A percentile compares a stretch with the other conserved stretches of the same genome.
phyloP scores from a whole-genome alignment of 2,797 vertebrate genomes.

The Anas acuta region DNA sequence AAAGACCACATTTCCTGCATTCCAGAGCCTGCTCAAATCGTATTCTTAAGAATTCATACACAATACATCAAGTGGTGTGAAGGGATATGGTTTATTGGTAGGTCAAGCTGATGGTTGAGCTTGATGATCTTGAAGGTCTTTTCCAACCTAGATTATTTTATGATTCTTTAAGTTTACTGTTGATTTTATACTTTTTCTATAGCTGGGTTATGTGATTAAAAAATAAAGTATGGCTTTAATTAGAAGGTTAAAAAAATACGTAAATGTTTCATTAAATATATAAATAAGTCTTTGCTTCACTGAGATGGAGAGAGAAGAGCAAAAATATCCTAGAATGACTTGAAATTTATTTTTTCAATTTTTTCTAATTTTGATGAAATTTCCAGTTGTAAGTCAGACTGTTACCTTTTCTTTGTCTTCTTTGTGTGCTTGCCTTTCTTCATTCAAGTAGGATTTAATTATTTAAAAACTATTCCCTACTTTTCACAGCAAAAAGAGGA shows the following conservation, averaged over 20 bases:
- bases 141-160: too few relatives aligned
- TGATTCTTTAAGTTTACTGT: neutral
- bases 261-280: neutral
- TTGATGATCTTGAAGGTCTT: neutral
- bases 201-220: neutral
- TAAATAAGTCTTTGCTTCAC: neutral
- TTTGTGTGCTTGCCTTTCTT: neutral
- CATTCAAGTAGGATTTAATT: neutral
- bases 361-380: neutral
- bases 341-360: neutral
- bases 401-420: neutral
- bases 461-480: neutral
- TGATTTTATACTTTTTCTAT: neutral
- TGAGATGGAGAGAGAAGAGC: neutral
- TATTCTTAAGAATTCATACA: neutral
- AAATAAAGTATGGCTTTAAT: neutral
- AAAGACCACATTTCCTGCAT: rapidly evolving
- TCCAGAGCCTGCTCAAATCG: neutral
- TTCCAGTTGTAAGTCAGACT: neutral
- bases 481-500: neutral
- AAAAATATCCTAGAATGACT: neutral
- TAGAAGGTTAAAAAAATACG: neutral
- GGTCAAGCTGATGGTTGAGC: neutral
- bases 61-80: neutral
- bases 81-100: neutral